Percentiles rank a stretch among this genome's conserved stretches.
These are phyloP conservation scores for Phasianus colchicus DNA, from an alignment of 2,113 vertebrate species.

Conservation along the genomic window DNA sequence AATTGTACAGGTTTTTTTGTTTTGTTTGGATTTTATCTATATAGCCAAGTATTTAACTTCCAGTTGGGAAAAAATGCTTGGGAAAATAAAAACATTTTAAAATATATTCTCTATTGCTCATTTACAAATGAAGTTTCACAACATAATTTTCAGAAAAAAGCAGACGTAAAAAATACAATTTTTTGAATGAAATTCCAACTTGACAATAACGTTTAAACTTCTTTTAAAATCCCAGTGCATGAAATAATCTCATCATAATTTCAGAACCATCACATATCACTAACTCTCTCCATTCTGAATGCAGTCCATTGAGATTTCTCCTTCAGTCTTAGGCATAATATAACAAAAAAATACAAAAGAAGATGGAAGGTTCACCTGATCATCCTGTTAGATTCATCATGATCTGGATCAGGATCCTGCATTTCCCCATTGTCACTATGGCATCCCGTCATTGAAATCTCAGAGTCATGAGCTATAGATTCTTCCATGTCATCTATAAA, in stretches of 20 bases:
- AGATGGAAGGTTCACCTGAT: constrained; percentile 84
- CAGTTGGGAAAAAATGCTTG: not conserved
- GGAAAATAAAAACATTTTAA: not conserved
- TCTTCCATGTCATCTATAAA: constrained; percentile 94
- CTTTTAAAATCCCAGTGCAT: not conserved
- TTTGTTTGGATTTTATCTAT: not conserved
- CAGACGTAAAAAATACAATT: not conserved
- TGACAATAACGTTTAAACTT: not conserved
- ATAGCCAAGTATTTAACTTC: not conserved
- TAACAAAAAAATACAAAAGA: not conserved
- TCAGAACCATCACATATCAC: not conserved
- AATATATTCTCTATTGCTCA: not conserved
- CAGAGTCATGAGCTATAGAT: constrained; percentile 82
- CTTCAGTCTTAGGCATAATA: not conserved
- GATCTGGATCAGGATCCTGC: constrained; percentile 87
- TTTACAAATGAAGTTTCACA: not conserved
- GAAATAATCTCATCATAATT: not conserved
- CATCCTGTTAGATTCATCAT: constrained; percentile 90
- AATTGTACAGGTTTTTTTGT: no score
- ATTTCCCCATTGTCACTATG: constrained; percentile 85
- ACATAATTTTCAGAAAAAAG: not conserved
- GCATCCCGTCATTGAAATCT: constrained; percentile 80
- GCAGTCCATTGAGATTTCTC: not conserved
- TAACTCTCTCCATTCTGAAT: not conserved
- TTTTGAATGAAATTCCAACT: not conserved